Base-by-base conservation (phyloP, 2,888 invertebrate genomes). In the Anoncus sp. region DNA sequence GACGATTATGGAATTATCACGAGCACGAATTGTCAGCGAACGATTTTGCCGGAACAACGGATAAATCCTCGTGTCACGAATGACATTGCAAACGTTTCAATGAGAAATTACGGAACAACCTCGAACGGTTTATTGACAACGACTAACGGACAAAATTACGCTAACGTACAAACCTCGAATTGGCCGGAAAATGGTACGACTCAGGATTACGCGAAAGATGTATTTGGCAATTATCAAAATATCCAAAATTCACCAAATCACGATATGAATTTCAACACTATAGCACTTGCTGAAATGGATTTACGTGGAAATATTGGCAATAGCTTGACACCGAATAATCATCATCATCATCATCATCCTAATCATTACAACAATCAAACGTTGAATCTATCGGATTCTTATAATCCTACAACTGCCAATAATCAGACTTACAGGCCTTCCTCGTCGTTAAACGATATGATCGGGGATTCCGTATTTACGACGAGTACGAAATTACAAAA, bases 401-500 rank as follows among this genome's bases (percentile, higher is more conserved):
- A 89, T 66, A 88, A 84, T 67, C 43, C 53, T 27, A 35, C 35
- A 16, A 81, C 85, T 43, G 77, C 80, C 69, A 84, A 81, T 60
- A 63, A 62, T 59, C 85, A 85, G 66, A 85, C 75, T 59, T 90
- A 89, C 70, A 82, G 88, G 62, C 87, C 89, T 35, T 85, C 85
- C 18, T 88, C 90, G 9, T 85, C 90, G 60, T 87, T 90, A 88
- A 90, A 89, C 75, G 89, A 91, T 73, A 83, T 89, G 12, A 88
- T 84, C 75, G 84, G 79, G 2, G 90, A 91, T 78, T 87, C 90
- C n/a, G 87, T 87, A 38, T 90, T 90, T 71, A 76, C 88, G 22
- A 87, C 88, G 4, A 90, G 89, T 60, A 90, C 91, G 3, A 85
- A 90, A 5, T 78, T 88, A 18, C 91, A 90, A 70, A 90, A 90